Percentiles rank a stretch among this genome's conserved stretches.
Conservation (phyloP, 92 coral and sea anemone species). For the Porites divaricata region DNA sequence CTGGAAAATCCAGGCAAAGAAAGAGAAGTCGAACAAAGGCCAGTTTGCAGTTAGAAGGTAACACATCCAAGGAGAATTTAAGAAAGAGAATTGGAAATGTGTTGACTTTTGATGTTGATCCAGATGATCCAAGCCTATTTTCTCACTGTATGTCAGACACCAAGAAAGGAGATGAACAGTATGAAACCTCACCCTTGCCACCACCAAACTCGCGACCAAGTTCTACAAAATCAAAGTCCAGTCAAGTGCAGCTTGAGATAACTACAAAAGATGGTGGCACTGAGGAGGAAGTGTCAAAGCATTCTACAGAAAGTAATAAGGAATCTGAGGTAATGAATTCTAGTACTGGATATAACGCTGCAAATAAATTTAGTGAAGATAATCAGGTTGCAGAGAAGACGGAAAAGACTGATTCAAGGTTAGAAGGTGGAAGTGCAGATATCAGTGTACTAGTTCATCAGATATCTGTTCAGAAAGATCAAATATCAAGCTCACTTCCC, state of each 20-base stretch:
- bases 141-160: constrained; percentile 49
- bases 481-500: neutral
- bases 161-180: constrained; percentile 27
- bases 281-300: neutral
- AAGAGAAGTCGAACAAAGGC: constrained; percentile 22
- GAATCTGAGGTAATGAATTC: neutral
- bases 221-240: constrained; percentile 34
- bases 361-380: too few relatives aligned
- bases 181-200: constrained; percentile 64
- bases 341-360: neutral
- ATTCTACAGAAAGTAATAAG: neutral
- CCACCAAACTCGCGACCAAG: constrained; percentile 89
- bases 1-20: constrained; percentile 42
- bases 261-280: neutral
- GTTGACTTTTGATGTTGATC: constrained; percentile 83
- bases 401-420: neutral
- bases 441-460: neutral
- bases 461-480: neutral
- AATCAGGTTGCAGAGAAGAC: neutral
- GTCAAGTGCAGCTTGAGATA: constrained; percentile 1
- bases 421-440: neutral
- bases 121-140: constrained; percentile 79
- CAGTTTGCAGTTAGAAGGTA: neutral
- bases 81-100: constrained; percentile 30
- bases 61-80: constrained; percentile 4